Evolutionary conservation across 2,888 invertebrate species (phyloP).

Genomic region (Malthinus seriepunctatus): DNA sequence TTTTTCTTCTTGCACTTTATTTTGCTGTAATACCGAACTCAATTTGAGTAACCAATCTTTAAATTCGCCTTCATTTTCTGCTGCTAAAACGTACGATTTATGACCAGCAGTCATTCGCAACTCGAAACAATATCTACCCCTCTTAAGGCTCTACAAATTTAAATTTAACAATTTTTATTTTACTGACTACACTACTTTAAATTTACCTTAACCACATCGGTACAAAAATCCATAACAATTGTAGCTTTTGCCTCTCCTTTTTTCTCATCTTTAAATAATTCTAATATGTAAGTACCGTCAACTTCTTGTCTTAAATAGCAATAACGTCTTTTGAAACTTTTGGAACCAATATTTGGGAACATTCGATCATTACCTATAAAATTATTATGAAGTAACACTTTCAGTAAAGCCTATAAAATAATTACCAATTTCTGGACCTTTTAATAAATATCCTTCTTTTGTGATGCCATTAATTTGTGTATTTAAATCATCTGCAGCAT

Average conservation of each 20-base stretch:
- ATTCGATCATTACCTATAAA: constrained; percentile 74
- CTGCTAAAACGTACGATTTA: constrained; percentile 83
- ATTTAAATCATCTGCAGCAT: constrained; percentile 73
- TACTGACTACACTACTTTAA: neutral
- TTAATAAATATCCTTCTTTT: constrained; percentile 88
- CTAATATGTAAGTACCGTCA: constrained; percentile 88
- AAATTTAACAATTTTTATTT: neutral
- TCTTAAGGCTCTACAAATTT: constrained; percentile 72
- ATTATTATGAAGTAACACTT: neutral
- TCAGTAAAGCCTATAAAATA: neutral
- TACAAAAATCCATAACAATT: constrained; percentile 92
- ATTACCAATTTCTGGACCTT: constrained; percentile 83
- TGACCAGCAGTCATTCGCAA: constrained; percentile 83
- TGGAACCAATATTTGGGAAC: constrained; percentile 89
- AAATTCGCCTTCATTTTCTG: constrained; percentile 82
- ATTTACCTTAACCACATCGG: constrained; percentile 80
- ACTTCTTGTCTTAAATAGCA: constrained; percentile 89
- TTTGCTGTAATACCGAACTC: constrained; percentile 81
- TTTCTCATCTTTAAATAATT: constrained; percentile 91
- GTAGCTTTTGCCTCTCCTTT: constrained; percentile 89
- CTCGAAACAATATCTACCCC: constrained; percentile 86
- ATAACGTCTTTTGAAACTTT: constrained; percentile 89
- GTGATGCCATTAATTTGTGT: constrained; percentile 77
- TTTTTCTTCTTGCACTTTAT: constrained; percentile 79
- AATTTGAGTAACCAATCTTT: constrained; percentile 84